phyloP scores from a whole-genome alignment of 2,797 vertebrate species.

The Anniella stebbinsi region DNA sequence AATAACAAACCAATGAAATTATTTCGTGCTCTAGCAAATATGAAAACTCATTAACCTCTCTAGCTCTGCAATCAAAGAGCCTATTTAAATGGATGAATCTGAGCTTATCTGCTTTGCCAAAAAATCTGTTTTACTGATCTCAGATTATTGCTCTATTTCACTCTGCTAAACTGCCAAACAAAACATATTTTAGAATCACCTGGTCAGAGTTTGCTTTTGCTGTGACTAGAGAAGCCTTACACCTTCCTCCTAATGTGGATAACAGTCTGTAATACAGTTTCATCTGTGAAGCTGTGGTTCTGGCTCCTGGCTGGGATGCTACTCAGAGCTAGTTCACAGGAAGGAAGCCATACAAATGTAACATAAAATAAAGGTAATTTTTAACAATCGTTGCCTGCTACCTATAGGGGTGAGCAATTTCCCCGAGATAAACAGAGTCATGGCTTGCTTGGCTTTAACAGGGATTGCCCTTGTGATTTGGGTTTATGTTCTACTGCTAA shows the following conservation, averaged over 20 bases:
- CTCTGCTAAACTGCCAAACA: constrained; percentile 62
- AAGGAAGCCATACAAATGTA: neutral
- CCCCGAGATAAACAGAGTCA: constrained; percentile 13
- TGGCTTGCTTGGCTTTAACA: neutral
- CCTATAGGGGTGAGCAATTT: constrained; percentile 4
- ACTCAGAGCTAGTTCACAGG: neutral
- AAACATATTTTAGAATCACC: constrained; percentile 69
- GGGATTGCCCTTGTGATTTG: neutral
- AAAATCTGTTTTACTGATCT: constrained; percentile 70
- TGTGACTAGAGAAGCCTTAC: constrained; percentile 16
- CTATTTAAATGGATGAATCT: constrained; percentile 70
- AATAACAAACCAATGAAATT: constrained; percentile 60
- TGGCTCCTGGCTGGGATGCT: neutral
- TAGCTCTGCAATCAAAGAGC: constrained; percentile 56
- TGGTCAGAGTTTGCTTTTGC: constrained; percentile 56
- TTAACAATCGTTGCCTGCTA: neutral
- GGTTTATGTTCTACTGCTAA: constrained; percentile 9
- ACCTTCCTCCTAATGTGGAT: constrained; percentile 8
- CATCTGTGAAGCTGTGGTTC: neutral
- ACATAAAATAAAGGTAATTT: neutral
- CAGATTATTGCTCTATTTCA: constrained; percentile 71
- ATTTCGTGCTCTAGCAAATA: constrained; percentile 59
- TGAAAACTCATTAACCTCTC: constrained; percentile 67
- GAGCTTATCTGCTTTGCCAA: constrained; percentile 64
- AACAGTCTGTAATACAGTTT: neutral